Percentiles rank a stretch among this genome's conserved stretches.
These are phyloP conservation scores for Okamejei kenojei DNA, from an alignment of 2,797 vertebrate species.

Conservation along the genomic window DNA sequence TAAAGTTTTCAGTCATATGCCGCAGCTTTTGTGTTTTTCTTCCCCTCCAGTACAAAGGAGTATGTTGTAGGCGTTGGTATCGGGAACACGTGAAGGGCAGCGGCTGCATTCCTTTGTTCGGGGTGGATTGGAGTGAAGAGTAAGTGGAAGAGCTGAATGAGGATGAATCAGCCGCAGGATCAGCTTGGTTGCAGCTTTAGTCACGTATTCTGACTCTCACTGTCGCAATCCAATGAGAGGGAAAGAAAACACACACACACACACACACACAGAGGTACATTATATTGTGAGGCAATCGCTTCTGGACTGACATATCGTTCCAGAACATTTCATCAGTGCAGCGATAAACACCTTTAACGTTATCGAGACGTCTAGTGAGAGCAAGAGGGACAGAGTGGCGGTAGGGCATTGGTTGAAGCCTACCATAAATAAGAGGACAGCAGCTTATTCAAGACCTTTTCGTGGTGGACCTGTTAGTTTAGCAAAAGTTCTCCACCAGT, in stretches of 20 bases:
- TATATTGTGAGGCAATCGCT: conserved; percentile 24
- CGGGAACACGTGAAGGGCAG: conserved; percentile 49
- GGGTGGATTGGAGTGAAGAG: conserved; percentile 38
- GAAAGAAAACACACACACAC: neutral
- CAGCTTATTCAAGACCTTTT: neutral
- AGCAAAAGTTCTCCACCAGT: neutral
- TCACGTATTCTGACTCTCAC: conserved; percentile 24
- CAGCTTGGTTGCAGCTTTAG: conserved; percentile 17
- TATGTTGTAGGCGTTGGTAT: conserved; percentile 43
- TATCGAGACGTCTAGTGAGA: neutral
- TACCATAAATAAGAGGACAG: neutral
- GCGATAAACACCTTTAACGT: neutral
- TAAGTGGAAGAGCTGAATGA: conserved; percentile 29
- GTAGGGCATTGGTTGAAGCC: neutral
- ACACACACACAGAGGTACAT: conserved; percentile 8
- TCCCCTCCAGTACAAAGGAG: conserved; percentile 16
- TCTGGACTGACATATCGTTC: neutral
- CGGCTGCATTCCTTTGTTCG: conserved; percentile 54
- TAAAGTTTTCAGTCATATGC: neutral
- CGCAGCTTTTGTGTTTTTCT: neutral
- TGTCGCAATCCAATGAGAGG: conserved; percentile 31
- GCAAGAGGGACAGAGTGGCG: neutral
- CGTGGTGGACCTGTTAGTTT: neutral
- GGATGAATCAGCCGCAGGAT: conserved; percentile 33
- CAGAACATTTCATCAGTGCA: conserved; percentile 21